Evolutionary conservation across 2,113 vertebrate genomes (phyloP).

Genomic region (Oryzias curvinotus): DNA sequence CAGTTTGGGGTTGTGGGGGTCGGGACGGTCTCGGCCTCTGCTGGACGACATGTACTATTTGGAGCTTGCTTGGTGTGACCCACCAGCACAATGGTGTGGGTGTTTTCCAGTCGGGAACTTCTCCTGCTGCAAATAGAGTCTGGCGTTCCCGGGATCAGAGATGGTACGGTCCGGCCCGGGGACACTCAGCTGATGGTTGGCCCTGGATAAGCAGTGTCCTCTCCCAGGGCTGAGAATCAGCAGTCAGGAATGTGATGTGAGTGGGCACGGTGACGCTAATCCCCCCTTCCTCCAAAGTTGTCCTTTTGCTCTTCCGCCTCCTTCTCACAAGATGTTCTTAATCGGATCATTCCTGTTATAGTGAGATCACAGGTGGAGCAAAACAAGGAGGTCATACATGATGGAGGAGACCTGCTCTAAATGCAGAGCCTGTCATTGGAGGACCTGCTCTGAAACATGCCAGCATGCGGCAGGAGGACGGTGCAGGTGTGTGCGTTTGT

Average conservation of each 20-base stretch:
- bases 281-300: constrained; percentile 40
- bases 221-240: constrained; percentile 40
- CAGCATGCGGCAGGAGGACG: constrained; percentile 27
- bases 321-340: constrained; percentile 58
- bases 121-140: constrained; percentile 7
- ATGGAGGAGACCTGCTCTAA: constrained; percentile 12
- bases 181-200: constrained; percentile 1
- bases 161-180: constrained; percentile 10
- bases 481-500: no score
- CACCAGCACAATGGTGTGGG: background rate
- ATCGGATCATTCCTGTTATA: constrained; percentile 57
- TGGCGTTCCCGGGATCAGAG: constrained; percentile 2
- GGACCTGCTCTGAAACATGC: constrained; percentile 15
- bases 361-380: constrained; percentile 34
- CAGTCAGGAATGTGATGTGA: constrained; percentile 60
- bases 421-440: constrained; percentile 15
- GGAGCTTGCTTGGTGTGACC: background rate
- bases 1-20: no score
- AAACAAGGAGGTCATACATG: constrained; percentile 14
- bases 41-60: constrained; percentile 1
- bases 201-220: constrained; percentile 14
- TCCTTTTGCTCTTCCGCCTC: constrained; percentile 42
- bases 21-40: no score
- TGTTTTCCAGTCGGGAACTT: background rate
- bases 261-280: constrained; percentile 49